Percentiles rank a stretch among this genome's conserved stretches.
phyloP scores from a whole-genome alignment of 2,113 vertebrate genomes.

The Corydoras sp. region DNA sequence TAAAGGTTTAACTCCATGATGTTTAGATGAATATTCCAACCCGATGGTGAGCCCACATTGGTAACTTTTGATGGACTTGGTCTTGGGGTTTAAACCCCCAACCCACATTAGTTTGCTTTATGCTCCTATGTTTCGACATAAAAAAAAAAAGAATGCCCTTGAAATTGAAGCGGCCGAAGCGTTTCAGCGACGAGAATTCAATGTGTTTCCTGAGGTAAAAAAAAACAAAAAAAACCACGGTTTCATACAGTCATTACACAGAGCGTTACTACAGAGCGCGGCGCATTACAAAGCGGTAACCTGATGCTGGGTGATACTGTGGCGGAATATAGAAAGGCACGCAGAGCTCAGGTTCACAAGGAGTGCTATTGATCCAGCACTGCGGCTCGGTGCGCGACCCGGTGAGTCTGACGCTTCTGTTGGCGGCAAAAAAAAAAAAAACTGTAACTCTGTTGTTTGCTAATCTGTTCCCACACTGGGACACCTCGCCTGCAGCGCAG shows the following conservation, averaged over 20 bases:
- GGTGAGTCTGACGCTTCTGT: not conserved
- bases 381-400: not conserved
- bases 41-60: too few relatives aligned
- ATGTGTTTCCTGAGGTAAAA: not conserved
- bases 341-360: not conserved
- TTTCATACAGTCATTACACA: not conserved
- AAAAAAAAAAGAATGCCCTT: too few relatives aligned
- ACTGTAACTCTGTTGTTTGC: not conserved
- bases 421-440: not conserved
- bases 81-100: too few relatives aligned
- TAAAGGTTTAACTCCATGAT: too few relatives aligned
- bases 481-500: constrained; percentile 1
- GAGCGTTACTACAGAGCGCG: not conserved
- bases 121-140: too few relatives aligned
- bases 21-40: too few relatives aligned
- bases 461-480: not conserved
- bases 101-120: too few relatives aligned
- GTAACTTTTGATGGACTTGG: too few relatives aligned
- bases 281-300: not conserved
- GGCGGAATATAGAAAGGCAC: not conserved
- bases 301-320: not conserved
- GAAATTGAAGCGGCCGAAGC: too few relatives aligned
- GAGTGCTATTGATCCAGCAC: not conserved
- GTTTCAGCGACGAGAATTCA: too few relatives aligned
- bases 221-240: not conserved